Evolutionary conservation across 2,113 vertebrate genomes (phyloP).

Genomic region (Xyliphius kryptos): DNA sequence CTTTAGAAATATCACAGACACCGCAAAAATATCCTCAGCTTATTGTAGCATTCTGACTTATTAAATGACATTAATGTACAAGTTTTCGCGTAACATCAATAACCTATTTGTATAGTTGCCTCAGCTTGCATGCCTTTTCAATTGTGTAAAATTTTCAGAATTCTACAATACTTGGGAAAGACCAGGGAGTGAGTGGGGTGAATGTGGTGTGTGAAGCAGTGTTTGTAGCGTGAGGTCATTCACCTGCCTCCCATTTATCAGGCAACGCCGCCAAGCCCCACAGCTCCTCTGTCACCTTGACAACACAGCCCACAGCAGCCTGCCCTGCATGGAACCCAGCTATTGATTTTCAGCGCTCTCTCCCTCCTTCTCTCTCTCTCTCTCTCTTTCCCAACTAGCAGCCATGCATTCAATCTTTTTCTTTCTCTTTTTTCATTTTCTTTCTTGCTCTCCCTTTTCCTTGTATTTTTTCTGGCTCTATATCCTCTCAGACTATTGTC

Average conservation of each 20-base stretch:
- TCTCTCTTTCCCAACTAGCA: too few species aligned
- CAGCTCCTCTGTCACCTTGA: slow-evolving; percentile 87
- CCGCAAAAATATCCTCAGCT: too few species aligned
- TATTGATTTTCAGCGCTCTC: slow-evolving; percentile 52
- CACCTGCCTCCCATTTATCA: slow-evolving; percentile 60
- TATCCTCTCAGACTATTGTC: slow-evolving; percentile 2
- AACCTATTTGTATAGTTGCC: too few species aligned
- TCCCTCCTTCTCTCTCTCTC: slow-evolving; percentile 36
- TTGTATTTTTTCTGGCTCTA: slow-evolving; percentile 2
- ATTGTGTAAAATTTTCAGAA: too few species aligned
- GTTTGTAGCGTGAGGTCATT: slow-evolving; percentile 41
- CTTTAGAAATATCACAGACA: too few species aligned
- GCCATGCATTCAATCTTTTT: slow-evolving; percentile 2
- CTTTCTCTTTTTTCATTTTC: slow-evolving; percentile 26
- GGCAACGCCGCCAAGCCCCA: slow-evolving; percentile 74
- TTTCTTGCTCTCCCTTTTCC: slow-evolving; percentile 20
- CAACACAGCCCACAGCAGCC: slow-evolving; percentile 73
- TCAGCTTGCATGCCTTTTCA: too few species aligned
- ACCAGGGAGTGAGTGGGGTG: slow-evolving; percentile 13
- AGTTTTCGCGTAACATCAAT: too few species aligned
- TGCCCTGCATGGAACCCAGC: slow-evolving; percentile 74
- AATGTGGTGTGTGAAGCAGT: slow-evolving; percentile 12
- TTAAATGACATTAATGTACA: too few species aligned
- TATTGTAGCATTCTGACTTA: too few species aligned
- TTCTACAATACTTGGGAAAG: background rate